Conservation (phyloP, 2,113 vertebrate genomes). For the Lipophrys pholis region DNA sequence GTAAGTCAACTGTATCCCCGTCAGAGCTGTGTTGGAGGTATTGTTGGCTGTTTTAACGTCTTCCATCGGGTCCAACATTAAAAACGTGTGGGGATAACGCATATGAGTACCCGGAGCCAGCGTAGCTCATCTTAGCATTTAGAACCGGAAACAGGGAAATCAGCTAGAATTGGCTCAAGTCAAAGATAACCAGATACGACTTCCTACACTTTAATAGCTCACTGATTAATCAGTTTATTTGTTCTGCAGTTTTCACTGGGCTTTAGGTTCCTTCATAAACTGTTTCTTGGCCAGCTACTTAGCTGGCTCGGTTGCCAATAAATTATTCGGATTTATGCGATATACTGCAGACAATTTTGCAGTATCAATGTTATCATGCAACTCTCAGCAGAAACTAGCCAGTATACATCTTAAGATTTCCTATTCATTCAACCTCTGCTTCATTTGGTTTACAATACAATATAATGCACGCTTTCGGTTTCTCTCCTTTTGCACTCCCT, state of each 20-base stretch:
- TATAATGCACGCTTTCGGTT: background rate
- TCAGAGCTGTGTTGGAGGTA: background rate
- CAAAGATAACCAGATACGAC: background rate
- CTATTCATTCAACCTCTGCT: conserved; percentile 19
- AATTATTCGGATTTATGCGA: background rate
- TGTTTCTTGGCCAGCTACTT: background rate
- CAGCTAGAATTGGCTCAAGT: background rate
- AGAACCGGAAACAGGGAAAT: background rate
- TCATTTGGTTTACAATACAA: conserved; percentile 14
- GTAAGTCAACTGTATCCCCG: background rate
- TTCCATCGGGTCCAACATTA: no score
- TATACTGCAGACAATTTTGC: background rate
- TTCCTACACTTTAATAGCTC: background rate
- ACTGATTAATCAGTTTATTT: background rate
- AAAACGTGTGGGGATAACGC: no score
- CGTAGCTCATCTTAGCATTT: background rate
- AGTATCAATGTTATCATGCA: background rate
- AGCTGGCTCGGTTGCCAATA: background rate
- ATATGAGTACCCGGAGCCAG: background rate
- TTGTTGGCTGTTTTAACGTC: no score
- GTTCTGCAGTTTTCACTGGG: background rate
- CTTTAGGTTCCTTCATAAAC: background rate
- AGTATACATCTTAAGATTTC: background rate
- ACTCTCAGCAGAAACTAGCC: background rate
- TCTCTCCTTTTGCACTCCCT: background rate